Percentiles rank a stretch among this genome's conserved stretches.
phyloP scores from a whole-genome alignment of 2,888 invertebrate species.

The Fragum sueziense region DNA sequence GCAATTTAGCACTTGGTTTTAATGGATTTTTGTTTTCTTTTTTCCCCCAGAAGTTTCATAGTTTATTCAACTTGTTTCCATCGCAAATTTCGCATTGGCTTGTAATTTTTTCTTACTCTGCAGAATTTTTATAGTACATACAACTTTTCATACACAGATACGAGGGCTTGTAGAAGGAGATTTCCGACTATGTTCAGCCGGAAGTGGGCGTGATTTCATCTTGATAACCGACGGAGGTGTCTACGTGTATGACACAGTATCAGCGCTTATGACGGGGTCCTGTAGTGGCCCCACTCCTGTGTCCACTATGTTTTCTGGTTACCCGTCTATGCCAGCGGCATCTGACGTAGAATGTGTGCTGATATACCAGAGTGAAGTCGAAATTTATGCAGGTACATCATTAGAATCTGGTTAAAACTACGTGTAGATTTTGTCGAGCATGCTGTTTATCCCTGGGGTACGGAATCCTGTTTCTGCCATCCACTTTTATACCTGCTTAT shows the following conservation, averaged over 20 bases:
- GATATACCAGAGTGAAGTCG: constrained; percentile 7
- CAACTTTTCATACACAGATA: constrained; percentile 1
- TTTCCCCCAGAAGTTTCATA: no score
- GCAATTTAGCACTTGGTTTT: no score
- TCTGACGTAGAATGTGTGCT: not conserved
- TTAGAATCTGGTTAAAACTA: no score
- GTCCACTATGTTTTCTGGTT: constrained; percentile 1
- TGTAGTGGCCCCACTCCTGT: constrained; percentile 28
- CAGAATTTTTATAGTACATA: no score
- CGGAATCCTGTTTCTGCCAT: no score
- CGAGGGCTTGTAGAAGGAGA: constrained; percentile 7
- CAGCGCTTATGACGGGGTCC: constrained; percentile 18
- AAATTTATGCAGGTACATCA: constrained; percentile 7
- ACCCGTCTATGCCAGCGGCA: not conserved
- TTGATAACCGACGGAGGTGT: constrained; percentile 36
- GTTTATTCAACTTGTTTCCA: no score
- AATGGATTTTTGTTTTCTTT: no score
- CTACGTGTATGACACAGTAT: constrained; percentile 36
- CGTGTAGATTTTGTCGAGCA: no score
- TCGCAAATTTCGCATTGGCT: no score
- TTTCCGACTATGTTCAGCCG: not conserved
- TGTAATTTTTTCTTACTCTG: no score
- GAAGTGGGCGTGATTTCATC: constrained; percentile 23
- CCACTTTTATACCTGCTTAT: no score
- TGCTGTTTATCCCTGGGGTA: no score